Base-by-base conservation (phyloP, 2,113 vertebrate genomes). In the Syngnathus floridae region DNA sequence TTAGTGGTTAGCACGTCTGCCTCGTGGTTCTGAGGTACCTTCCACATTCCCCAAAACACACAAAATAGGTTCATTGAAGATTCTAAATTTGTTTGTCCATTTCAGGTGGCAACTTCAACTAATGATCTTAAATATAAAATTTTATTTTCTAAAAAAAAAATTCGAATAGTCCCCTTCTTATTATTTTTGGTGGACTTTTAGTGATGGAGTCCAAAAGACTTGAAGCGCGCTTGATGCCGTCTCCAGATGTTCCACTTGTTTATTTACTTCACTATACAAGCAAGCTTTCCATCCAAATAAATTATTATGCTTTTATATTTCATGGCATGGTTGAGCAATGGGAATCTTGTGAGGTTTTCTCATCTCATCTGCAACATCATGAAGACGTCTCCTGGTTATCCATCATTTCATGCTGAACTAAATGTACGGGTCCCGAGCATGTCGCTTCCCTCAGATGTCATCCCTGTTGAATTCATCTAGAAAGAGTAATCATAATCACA, bases 161-260 rank as follows among this genome's bases (percentile, higher is more conserved):
- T 31, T 31, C 40, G 11, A 45, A 45, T 4, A 45, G 43, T 17
- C 4, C 46, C 46, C 17, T 51, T 51, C 17, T 51, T 51, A n/a
- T 21, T 21, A 51, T 51, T 51, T 46, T 21, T n/a, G 48, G 8
- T 21, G 19, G 48, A 13, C 48, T 51, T 7, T 2, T 8, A 51
- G 17, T 80, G 82, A 82, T 74, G 71, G 71, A 75, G 75, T 14
- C 78, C 74, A 81, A 84, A 84, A 81, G 81, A 84, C 75, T 61
- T 64, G 38, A 59, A 6, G 59, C 70, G 78, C 71, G 69, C 82
- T 85, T 84, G 84, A 82, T 88, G 77, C 67, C 40, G 72, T 83
- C 82, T 79, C 81, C 87, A 87, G 83, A 88, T 85, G 87, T 85
- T 86, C 72, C 69, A 62, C 13, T 56, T 67, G 77, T 85, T 86